Evolutionary conservation across 2,113 vertebrate genomes (phyloP).

Genomic region (Carassius carassius): DNA sequence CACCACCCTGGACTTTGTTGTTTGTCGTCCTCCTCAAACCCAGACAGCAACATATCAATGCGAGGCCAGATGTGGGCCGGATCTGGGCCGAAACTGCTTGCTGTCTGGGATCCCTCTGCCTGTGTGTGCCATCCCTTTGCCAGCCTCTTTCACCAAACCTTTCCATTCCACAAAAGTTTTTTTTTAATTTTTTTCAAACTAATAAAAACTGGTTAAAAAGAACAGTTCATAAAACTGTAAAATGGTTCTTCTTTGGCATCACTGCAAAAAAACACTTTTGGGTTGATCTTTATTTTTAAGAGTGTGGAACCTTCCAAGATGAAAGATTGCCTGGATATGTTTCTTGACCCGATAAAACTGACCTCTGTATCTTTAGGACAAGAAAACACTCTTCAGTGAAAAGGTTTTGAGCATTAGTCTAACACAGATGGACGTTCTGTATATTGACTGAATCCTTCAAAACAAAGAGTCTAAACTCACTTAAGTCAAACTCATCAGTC

Average conservation of each 20-base stretch:
- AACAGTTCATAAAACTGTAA: too few relatives aligned
- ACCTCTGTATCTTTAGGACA: not conserved
- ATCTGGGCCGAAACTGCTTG: too few relatives aligned
- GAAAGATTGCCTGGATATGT: not conserved
- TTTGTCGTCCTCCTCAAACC: too few relatives aligned
- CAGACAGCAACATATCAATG: too few relatives aligned
- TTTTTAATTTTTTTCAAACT: not conserved
- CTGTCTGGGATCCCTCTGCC: too few relatives aligned
- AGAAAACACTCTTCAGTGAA: not conserved
- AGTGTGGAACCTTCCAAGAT: not conserved
- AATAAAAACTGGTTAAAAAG: too few relatives aligned
- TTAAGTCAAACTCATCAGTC: not conserved
- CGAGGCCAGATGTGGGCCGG: too few relatives aligned
- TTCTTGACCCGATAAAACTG: not conserved
- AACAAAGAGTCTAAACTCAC: not conserved
- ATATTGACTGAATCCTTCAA: not conserved
- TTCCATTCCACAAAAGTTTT: not conserved
- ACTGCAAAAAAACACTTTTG: not conserved
- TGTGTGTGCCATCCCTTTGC: too few relatives aligned
- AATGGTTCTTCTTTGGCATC: not conserved
- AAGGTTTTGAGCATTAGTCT: not conserved
- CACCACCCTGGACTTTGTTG: too few relatives aligned
- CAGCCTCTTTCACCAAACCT: too few relatives aligned
- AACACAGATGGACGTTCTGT: not conserved
- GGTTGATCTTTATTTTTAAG: not conserved